These are phyloP conservation scores for Onychostruthus taczanowskii DNA, from an alignment of 2,113 vertebrate genomes.

Conservation along the genomic window DNA sequence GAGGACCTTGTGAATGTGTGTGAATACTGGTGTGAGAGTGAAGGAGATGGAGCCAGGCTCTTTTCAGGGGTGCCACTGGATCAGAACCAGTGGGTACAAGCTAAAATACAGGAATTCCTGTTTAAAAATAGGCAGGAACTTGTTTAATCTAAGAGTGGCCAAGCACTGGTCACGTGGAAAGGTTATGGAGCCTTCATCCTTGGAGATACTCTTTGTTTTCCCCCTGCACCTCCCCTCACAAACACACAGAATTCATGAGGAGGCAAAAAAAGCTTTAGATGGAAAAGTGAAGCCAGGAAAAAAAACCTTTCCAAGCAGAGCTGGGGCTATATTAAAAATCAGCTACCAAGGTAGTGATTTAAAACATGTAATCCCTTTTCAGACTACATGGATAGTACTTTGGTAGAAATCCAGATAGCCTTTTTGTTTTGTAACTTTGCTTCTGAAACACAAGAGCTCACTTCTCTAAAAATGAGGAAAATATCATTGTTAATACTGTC, in stretches of 20 bases:
- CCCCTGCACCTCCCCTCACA: not conserved
- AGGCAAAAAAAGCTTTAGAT: not conserved
- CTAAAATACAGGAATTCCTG: not conserved
- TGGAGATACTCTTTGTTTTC: not conserved
- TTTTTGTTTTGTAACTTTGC: not conserved
- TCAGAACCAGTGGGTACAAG: not conserved
- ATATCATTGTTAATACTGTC: not conserved
- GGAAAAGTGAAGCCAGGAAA: not conserved
- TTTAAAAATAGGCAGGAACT: not conserved
- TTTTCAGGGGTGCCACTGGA: not conserved
- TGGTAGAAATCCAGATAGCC: not conserved
- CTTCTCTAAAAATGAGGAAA: not conserved
- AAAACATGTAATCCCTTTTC: constrained; percentile 5
- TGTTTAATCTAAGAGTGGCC: not conserved
- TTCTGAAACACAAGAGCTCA: not conserved
- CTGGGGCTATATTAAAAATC: not conserved
- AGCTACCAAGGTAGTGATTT: not conserved
- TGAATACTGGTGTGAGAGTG: not conserved
- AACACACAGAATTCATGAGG: not conserved
- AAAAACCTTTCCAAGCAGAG: not conserved
- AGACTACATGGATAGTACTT: not conserved
- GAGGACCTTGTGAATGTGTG: not conserved
- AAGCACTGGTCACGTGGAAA: rapidly evolving
- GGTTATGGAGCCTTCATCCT: not conserved
- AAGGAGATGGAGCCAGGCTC: not conserved